These are phyloP conservation scores for Argyresthia albistria DNA, from an alignment of 2,888 invertebrate genomes.

Conservation along the genomic window DNA sequence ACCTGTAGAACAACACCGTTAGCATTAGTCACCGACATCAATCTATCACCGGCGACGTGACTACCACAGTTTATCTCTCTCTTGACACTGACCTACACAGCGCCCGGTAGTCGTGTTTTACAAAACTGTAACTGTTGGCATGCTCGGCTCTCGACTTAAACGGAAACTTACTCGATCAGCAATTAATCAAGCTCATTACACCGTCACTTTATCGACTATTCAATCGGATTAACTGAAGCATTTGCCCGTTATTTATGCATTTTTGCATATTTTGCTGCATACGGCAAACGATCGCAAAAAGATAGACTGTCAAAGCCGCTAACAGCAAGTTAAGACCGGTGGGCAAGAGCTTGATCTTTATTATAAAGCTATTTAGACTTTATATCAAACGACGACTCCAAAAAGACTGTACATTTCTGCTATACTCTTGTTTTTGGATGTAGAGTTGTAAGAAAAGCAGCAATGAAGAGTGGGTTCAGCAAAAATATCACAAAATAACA, in stretches of 20 bases:
- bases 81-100: constrained; percentile 4
- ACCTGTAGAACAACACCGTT: too few species aligned
- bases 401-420: neutral
- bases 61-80: neutral
- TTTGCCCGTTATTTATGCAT: neutral
- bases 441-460: constrained; percentile 19
- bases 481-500: constrained; percentile 20
- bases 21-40: too few species aligned
- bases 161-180: neutral
- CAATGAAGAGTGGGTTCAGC: constrained; percentile 30
- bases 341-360: neutral
- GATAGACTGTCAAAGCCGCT: neutral
- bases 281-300: neutral
- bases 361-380: neutral
- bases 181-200: constrained; percentile 2
- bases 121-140: too few species aligned
- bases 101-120: too few species aligned
- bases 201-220: neutral
- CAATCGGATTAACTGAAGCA: neutral
- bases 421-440: neutral
- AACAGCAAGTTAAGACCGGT: neutral
- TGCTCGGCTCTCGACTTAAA: neutral
- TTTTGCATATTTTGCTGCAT: neutral
- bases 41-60: too few species aligned
- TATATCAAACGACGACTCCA: neutral